Evolutionary conservation across 2,888 invertebrate species (phyloP), one percentile per base, ranked within the genome.

Genomic region (Thyatira batis): DNA sequence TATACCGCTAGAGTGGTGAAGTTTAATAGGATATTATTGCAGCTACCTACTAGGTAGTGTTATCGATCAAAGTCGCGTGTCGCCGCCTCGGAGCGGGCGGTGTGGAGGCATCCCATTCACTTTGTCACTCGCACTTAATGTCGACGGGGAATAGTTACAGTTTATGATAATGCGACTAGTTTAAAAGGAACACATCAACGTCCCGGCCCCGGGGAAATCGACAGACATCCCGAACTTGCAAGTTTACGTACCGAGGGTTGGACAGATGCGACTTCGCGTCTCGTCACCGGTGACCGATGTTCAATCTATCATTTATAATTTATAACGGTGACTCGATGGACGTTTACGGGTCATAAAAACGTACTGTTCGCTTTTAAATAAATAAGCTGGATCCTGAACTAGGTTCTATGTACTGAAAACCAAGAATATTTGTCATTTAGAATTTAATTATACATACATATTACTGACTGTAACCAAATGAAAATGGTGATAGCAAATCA

Each of bases 121-220:
- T 39, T 17, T 39, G 39, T 39, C 39, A 39, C 39, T 39, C 17
- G 17, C 39, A 39, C 13, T 39, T 39, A 13, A 17, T 17, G 17
- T 17, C 17, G 13, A 46, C 5, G 27, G 17, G 20, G 10, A 27
- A 21, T 17, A 17, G 27, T 27, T 25, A 1, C 11, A 48, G 17
- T 48, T 48, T 48, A 48, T 48, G 17, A 48, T 48, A 48, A 48
- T 48, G 48, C 20, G 21, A 10, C 20, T 10, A 48, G 21, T 21
- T 48, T 48, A 21, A 48, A 39, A 48, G 48, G 27, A 27, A 27
- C 27, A 17, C 27, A 45, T 53, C 58, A 55, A 49, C 69, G 43
- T 50, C 58, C 33, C 55, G 50, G 45, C 49, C 51, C 65, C 53
- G 56, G 63, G 73, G 71, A 71, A 68, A 73, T 73, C 67, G 76